Evolutionary conservation across 1,140 invertebrate genomes (phyloP).

Genomic region (Cecropterus lyciades): DNA sequence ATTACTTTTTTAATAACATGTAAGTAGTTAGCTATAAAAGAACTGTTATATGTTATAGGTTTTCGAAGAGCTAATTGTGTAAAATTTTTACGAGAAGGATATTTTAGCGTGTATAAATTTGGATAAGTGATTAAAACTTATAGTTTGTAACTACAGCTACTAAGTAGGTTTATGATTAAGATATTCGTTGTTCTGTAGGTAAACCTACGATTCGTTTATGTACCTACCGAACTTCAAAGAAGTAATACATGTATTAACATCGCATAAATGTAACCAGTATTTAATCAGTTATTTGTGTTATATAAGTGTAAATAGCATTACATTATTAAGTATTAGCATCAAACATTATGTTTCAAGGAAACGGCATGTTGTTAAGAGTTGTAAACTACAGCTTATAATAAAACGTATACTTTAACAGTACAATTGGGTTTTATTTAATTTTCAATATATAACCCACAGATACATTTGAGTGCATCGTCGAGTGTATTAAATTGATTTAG

Average conservation of each 20-base stretch:
- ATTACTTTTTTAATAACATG: slow-evolving; percentile 48
- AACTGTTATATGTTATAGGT: slow-evolving; percentile 40
- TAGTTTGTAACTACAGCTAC: slow-evolving; percentile 48
- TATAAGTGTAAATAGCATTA: slow-evolving; percentile 62
- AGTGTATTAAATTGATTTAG: too few relatives aligned
- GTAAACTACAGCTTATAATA: slow-evolving; percentile 76
- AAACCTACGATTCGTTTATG: slow-evolving; percentile 45
- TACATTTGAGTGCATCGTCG: too few relatives aligned
- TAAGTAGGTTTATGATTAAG: slow-evolving; percentile 30
- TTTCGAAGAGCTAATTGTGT: slow-evolving; percentile 47
- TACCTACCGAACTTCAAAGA: slow-evolving; percentile 43
- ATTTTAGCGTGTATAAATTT: slow-evolving; percentile 60
- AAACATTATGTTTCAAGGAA: slow-evolving; percentile 73
- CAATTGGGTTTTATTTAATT: slow-evolving; percentile 41
- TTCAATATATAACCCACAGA: too few relatives aligned
- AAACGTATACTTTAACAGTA: slow-evolving; percentile 66
- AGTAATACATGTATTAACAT: slow-evolving; percentile 37
- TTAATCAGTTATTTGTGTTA: slow-evolving; percentile 48
- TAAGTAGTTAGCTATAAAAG: slow-evolving; percentile 34
- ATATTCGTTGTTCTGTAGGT: slow-evolving; percentile 47
- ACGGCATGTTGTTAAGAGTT: slow-evolving; percentile 76
- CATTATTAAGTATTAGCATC: slow-evolving; percentile 49
- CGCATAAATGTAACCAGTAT: slow-evolving; percentile 53
- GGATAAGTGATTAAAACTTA: slow-evolving; percentile 46
- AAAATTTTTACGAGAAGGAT: slow-evolving; percentile 56